phyloP scores from a whole-genome alignment of 2,113 vertebrate species.

The Chionis minor region DNA sequence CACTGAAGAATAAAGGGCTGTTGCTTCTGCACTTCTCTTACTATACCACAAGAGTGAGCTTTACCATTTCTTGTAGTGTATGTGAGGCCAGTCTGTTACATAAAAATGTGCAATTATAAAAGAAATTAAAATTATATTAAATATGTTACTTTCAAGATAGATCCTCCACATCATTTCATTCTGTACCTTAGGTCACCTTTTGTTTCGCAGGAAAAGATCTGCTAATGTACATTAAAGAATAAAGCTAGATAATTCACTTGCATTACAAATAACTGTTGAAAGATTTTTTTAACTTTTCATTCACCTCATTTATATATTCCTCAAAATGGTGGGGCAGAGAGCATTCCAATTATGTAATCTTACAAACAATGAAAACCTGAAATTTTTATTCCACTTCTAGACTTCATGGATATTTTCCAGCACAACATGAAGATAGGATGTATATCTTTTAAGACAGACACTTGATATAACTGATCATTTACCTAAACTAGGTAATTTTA shows the following conservation, averaged over 20 bases:
- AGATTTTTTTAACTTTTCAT: not conserved
- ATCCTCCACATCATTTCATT: slow-evolving; percentile 3
- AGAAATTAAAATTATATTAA: not conserved
- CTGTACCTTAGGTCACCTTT: not conserved
- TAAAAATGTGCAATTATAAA: slow-evolving; percentile 1
- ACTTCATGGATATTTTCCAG: not conserved
- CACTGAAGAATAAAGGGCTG: slow-evolving; percentile 34
- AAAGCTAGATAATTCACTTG: slow-evolving; percentile 31
- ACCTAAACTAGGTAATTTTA: not conserved
- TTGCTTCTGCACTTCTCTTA: slow-evolving; percentile 58
- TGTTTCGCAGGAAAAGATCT: slow-evolving; percentile 24
- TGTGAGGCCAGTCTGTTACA: slow-evolving; percentile 14
- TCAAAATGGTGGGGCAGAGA: not conserved
- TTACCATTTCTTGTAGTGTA: slow-evolving; percentile 22
- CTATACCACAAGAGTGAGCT: slow-evolving; percentile 59
- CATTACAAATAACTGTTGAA: not conserved
- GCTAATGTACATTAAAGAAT: slow-evolving; percentile 37
- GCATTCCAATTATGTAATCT: not conserved
- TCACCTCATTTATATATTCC: not conserved
- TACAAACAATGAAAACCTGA: not conserved
- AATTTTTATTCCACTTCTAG: not conserved
- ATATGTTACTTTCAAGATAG: slow-evolving; percentile 27
- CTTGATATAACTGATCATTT: not conserved
- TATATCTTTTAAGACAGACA: not conserved
- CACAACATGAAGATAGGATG: not conserved